Percentiles rank a stretch among this genome's conserved stretches.
Evolutionary conservation across 2,113 vertebrate genomes (phyloP).

Genomic region (Trichechus manatus): DNA sequence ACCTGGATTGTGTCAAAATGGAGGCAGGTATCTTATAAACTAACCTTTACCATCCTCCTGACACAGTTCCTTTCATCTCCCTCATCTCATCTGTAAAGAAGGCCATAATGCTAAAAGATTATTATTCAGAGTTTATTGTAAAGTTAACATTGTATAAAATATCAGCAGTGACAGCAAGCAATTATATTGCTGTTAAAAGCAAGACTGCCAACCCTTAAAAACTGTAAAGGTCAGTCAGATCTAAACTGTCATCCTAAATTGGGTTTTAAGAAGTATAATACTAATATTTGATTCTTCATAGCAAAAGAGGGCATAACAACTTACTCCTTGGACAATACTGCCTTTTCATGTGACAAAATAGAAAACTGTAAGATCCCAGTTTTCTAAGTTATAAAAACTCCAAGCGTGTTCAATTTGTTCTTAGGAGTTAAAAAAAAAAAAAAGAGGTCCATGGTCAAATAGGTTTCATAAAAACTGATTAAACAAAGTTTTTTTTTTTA

Average conservation of each 20-base stretch:
- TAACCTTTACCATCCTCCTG: slow-evolving; percentile 29
- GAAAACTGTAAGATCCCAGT: neutral
- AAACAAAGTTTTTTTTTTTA: neutral
- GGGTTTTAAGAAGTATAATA: slow-evolving; percentile 29
- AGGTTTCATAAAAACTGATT: slow-evolving; percentile 2
- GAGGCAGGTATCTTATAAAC: slow-evolving; percentile 22
- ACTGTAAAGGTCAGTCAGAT: slow-evolving; percentile 1
- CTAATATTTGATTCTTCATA: slow-evolving; percentile 24
- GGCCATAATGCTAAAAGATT: neutral
- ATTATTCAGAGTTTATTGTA: slow-evolving; percentile 7
- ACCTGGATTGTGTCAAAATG: neutral
- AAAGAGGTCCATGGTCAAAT: neutral
- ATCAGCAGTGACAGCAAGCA: slow-evolving; percentile 54
- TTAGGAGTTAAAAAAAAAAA: neutral
- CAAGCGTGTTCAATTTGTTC: neutral
- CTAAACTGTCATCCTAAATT: slow-evolving; percentile 20
- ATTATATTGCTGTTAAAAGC: slow-evolving; percentile 7
- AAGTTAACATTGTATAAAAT: slow-evolving; percentile 44
- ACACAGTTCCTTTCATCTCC: neutral
- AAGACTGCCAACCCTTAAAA: slow-evolving; percentile 18
- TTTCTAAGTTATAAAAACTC: slow-evolving; percentile 18
- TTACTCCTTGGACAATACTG: neutral
- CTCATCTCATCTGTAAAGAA: slow-evolving; percentile 8
- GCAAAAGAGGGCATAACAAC: neutral
- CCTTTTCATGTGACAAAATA: slow-evolving; percentile 17